phyloP scores from a whole-genome alignment of 2,888 invertebrate species.

The Microplitis manilae region DNA sequence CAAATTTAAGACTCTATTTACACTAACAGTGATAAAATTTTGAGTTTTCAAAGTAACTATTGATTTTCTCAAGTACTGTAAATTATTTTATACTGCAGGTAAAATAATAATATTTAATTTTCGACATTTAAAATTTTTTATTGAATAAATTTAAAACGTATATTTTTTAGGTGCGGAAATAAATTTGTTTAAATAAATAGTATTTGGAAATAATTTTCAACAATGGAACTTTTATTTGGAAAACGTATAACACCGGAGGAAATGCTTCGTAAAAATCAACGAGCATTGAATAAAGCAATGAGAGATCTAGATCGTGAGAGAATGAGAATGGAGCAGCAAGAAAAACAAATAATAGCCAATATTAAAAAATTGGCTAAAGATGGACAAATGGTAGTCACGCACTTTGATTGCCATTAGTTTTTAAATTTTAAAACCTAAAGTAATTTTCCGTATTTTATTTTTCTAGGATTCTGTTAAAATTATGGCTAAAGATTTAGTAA shows the following conservation, averaged over 20 bases:
- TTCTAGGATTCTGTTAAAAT: slow-evolving; percentile 97
- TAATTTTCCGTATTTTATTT: neutral
- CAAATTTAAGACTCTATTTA: too few relatives aligned
- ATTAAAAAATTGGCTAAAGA: slow-evolving; percentile 99
- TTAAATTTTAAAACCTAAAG: neutral
- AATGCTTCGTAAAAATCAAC: slow-evolving; percentile 97
- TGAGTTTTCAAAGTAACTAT: too few relatives aligned
- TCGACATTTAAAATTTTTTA: too few relatives aligned
- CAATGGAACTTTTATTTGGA: slow-evolving; percentile 96
- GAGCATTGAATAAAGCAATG: slow-evolving; percentile 98
- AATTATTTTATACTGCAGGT: too few relatives aligned
- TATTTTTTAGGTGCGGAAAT: too few relatives aligned
- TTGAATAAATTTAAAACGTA: too few relatives aligned
- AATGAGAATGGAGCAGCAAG: slow-evolving; percentile 97
- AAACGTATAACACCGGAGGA: slow-evolving; percentile 97
- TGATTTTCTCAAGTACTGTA: too few relatives aligned
- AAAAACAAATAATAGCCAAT: slow-evolving; percentile 97
- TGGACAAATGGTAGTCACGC: slow-evolving; percentile 90
- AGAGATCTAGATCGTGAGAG: slow-evolving; percentile 96
- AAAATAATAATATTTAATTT: too few relatives aligned
- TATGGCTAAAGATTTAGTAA: slow-evolving; percentile 98
- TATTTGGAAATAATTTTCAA: neutral
- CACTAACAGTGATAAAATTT: too few relatives aligned
- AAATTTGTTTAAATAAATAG: neutral
- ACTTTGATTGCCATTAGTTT: too few relatives aligned